Evolutionary conservation across 1,140 invertebrate species (phyloP), one percentile per base, ranked within the genome.

Genomic region (Hyposmocoma kahamanoa): DNA sequence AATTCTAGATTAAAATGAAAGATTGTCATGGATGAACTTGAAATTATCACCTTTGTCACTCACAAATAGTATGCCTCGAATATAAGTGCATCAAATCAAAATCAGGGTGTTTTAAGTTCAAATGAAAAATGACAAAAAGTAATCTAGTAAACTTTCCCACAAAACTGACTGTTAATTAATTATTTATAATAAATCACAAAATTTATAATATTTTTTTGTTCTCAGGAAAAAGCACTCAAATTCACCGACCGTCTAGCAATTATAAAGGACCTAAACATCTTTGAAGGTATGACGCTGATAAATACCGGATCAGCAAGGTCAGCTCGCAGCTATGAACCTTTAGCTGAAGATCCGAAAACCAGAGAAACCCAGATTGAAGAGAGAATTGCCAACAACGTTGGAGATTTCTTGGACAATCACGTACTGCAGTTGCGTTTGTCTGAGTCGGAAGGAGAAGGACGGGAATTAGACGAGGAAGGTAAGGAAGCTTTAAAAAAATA

Each of bases 391-490:
- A 63, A 74, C 55, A 83, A 82, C 39, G 63, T 85, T 39, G 82
- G 71, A 13, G 82, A 85, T 48, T 83, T 85, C 50, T 62, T 85
- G 43, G 74, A 82, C 47, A 76, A 76, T 38, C 79, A 83, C 48
- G 79, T 83, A 52, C 64, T 85, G 44, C 82, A 85, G 59, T 54
- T 85, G 42, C 67, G 79, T 50, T 52, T 85, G 36, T 69, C 79
- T 39, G 74, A 80, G 17, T 56, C 62, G 30, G 63, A 67, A 2
- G 62, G 67, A 17, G 77, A 83, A 47, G 77, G 78, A 4, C 65
- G 78, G 32, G 71, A 53, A 15, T 62, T 83, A 17, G 82, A 85
- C 53, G 78, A 83, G 49, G 82, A 85, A 85, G 78, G 79, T 84
- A 62, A 62, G 48, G 24, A 26, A 26, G 24, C n/a, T n/a, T n/a